A percentile compares a stretch with the other conserved stretches of the same genome.
phyloP scores from a whole-genome alignment of 1,140 invertebrate species.

The Oedothorax gibbosus region DNA sequence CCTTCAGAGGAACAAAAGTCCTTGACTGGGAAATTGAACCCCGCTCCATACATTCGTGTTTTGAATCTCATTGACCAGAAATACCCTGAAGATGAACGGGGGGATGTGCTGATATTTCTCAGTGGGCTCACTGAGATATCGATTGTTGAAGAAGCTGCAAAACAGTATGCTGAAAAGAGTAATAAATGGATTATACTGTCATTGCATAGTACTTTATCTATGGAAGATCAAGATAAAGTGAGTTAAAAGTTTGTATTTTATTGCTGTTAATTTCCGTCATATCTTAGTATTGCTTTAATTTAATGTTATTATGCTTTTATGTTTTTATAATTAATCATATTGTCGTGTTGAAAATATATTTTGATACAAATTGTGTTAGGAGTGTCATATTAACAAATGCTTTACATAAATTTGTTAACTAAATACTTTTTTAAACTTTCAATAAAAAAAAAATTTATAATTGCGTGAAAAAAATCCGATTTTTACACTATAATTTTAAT shows the following conservation, averaged over 20 bases:
- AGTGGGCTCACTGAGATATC: conserved; percentile 97
- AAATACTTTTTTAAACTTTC: no score
- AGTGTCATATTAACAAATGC: no score
- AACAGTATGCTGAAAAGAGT: conserved; percentile 83
- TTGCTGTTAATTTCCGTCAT: not conserved
- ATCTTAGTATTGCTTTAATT: not conserved
- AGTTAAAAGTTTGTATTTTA: not conserved
- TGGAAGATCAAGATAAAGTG: conserved; percentile 96
- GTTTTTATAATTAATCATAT: not conserved
- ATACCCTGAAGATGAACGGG: conserved; percentile 82
- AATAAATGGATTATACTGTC: conserved; percentile 95
- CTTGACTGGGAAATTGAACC: conserved; percentile 83
- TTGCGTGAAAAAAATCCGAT: no score
- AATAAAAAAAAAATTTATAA: no score
- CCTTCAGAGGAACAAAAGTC: conserved; percentile 78
- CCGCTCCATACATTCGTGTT: conserved; percentile 91
- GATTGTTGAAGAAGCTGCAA: conserved; percentile 86
- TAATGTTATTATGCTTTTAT: not conserved
- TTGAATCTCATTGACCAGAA: conserved; percentile 81
- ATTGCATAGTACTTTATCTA: conserved; percentile 91
- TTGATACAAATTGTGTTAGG: not conserved
- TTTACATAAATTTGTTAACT: no score
- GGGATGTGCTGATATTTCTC: conserved; percentile 96
- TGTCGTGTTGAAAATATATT: not conserved
- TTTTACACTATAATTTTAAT: no score